These are phyloP conservation scores for Erebia epiphron DNA, from an alignment of 2,888 invertebrate species.

Conservation along the genomic window DNA sequence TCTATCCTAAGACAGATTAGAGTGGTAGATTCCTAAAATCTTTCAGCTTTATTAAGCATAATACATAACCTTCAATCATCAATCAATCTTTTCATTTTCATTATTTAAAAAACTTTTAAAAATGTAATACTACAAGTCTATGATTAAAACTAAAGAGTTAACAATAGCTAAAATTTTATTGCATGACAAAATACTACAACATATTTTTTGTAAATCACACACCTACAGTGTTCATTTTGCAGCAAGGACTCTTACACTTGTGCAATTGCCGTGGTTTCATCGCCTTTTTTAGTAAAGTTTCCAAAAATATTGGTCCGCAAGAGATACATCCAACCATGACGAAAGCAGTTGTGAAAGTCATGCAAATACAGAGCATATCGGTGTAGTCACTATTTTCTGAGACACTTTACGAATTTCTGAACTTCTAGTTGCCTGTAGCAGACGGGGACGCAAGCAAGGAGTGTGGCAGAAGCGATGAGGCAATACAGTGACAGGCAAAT, in stretches of 20 bases:
- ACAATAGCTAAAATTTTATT: constrained; percentile 8
- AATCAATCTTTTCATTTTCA: too few relatives aligned
- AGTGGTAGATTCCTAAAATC: too few relatives aligned
- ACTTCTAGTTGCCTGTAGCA: constrained; percentile 63
- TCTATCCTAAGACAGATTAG: too few relatives aligned
- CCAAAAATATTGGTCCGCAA: constrained; percentile 58
- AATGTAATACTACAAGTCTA: too few relatives aligned
- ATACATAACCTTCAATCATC: too few relatives aligned
- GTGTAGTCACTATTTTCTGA: constrained; percentile 52
- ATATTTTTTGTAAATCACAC: not conserved
- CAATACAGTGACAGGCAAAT: constrained; percentile 73
- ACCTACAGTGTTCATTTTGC: constrained; percentile 47
- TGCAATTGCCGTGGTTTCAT: constrained; percentile 12
- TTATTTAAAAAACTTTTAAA: too few relatives aligned
- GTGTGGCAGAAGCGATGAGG: constrained; percentile 66
- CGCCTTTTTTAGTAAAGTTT: constrained; percentile 45
- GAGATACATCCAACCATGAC: constrained; percentile 55
- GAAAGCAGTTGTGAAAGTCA: constrained; percentile 55
- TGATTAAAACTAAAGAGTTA: not conserved
- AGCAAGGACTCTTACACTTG: constrained; percentile 56
- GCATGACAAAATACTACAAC: not conserved
- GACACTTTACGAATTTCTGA: constrained; percentile 60
- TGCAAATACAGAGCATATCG: constrained; percentile 57
- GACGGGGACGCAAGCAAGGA: constrained; percentile 70
- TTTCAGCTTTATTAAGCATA: too few relatives aligned